A percentile compares a stretch with the other conserved stretches of the same genome.
Evolutionary conservation across 2,113 vertebrate species (phyloP).

Genomic region (Laticauda colubrina): DNA sequence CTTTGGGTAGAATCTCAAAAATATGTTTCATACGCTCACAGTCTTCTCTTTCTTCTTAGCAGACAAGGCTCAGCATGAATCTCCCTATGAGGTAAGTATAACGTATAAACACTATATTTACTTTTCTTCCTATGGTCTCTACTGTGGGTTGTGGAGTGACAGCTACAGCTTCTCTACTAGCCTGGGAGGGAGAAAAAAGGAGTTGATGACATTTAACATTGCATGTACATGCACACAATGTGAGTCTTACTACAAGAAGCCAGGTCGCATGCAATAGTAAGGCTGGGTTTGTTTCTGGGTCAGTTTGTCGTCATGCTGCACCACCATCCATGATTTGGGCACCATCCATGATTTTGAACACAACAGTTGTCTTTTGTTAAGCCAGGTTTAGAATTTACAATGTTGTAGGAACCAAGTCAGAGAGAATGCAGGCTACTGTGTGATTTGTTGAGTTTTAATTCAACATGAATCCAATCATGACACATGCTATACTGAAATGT

Average conservation of each 20-base stretch:
- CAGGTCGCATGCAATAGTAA: background rate
- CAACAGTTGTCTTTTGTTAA: background rate
- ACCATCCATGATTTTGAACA: background rate
- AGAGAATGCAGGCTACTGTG: background rate
- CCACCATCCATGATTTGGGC: background rate
- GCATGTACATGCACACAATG: too few relatives aligned
- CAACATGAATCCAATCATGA: background rate
- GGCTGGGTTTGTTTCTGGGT: background rate
- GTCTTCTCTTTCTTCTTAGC: background rate
- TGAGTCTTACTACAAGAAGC: background rate
- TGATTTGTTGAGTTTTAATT: background rate
- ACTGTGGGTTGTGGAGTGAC: background rate
- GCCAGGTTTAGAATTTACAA: background rate
- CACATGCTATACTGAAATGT: background rate
- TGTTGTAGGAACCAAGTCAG: background rate
- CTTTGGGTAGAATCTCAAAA: background rate
- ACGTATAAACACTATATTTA: too few relatives aligned
- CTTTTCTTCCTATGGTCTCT: background rate
- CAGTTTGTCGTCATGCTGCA: background rate
- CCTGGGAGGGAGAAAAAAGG: background rate
- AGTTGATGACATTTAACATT: background rate
- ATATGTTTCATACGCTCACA: background rate
- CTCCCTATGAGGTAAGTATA: conserved; percentile 19
- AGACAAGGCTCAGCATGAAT: background rate
- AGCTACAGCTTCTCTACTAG: background rate